phyloP scores from a whole-genome alignment of 2,113 vertebrate species.

The Ia io region DNA sequence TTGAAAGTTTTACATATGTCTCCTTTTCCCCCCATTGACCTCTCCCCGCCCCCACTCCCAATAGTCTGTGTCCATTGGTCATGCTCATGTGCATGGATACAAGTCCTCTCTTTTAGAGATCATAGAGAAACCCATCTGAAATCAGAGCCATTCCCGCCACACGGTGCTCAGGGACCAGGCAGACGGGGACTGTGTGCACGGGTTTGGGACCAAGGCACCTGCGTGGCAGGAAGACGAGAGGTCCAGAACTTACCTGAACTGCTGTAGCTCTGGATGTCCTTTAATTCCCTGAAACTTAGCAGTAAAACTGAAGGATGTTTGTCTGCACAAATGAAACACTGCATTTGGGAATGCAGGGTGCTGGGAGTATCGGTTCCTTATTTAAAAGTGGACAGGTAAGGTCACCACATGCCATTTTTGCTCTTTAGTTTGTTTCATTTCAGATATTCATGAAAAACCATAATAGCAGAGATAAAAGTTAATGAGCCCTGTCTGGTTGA shows the following conservation, averaged over 20 bases:
- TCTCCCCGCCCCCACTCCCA: too few relatives aligned
- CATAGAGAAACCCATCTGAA: neutral
- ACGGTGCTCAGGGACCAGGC: neutral
- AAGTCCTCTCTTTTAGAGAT: neutral
- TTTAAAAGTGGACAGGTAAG: neutral
- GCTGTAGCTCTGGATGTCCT: neutral
- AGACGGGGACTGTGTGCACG: neutral
- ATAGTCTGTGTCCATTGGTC: too few relatives aligned
- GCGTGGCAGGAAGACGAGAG: accelerated
- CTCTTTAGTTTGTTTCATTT: too few relatives aligned
- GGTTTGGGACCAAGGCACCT: neutral
- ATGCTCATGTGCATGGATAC: too few relatives aligned
- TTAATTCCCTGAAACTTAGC: neutral
- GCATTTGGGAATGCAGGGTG: neutral
- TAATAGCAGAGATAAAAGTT: too few relatives aligned
- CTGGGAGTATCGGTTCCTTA: neutral
- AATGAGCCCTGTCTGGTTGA: neutral
- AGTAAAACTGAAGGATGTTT: accelerated
- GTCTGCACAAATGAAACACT: neutral
- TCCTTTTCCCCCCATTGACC: too few relatives aligned
- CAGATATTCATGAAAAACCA: neutral
- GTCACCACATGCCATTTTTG: accelerated
- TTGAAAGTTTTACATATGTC: too few relatives aligned
- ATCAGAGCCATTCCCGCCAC: neutral
- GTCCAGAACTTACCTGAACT: accelerated